Evolutionary conservation across 2,888 invertebrate genomes (phyloP), one percentile per base, ranked within the genome.

Genomic region (Eupithecia centaureata): DNA sequence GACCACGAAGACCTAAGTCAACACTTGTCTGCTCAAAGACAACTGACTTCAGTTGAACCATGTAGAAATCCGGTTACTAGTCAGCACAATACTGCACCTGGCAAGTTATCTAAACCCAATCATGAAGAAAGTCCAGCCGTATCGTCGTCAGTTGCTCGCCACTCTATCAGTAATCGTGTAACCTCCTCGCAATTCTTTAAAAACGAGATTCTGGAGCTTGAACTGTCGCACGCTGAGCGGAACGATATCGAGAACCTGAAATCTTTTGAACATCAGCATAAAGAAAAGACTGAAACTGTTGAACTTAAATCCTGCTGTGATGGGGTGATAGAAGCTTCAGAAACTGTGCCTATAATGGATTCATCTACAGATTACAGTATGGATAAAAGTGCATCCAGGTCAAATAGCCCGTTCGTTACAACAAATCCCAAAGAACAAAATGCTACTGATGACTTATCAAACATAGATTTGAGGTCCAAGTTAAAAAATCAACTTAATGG

Each of bases 171-270:
- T n/a, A 54, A 27, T 15, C 54, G 54, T 54, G 27, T 54, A 8
- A 54, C 28, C 15, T 54, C 54, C 7, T 30, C 54, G n/a, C 54
- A 56, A 28, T n/a, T 56, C n/a, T 56, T 56, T 56, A 28, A 56
- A 56, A 56, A 28, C 28, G 54, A 56, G 18, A 28, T 28, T 28
- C 27, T 56, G 5, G 28, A 56, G 4, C n/a, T 18, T n/a, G 28
- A 28, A 56, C 25, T 28, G 28, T n/a, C 28, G 15, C 28, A 28
- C 18, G 54, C 4, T 56, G 54, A 56, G 28, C 54, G n/a, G 3
- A 28, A 56, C 28, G 28, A 56, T 30, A 56, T 28, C 4, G 54
- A 56, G 15, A 54, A 28, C 8, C 0, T 27, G 18, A 18, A 47
- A 10, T 47, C 22, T 3, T 42, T 18, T 42, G 42, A 42, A 0